These are phyloP conservation scores for Gila orcuttii DNA, from an alignment of 2,113 vertebrate genomes.

Conservation along the genomic window DNA sequence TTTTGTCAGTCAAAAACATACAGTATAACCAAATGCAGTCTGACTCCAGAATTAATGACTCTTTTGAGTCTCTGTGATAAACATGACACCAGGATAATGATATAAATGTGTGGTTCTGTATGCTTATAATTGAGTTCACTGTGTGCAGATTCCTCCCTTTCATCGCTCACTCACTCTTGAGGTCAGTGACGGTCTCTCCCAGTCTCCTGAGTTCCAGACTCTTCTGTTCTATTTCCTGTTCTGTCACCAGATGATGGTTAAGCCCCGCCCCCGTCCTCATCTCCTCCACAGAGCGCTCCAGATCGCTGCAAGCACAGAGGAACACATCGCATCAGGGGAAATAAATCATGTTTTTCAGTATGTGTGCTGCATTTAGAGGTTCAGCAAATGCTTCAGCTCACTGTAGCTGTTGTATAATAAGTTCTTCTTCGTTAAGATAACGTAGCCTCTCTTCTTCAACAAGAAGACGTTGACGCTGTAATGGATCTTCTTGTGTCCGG, in stretches of 20 bases:
- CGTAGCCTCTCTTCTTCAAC: constrained; percentile 96
- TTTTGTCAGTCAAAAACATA: background rate
- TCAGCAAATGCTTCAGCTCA: constrained; percentile 70
- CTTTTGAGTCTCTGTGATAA: too few relatives aligned
- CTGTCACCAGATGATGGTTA: constrained; percentile 86
- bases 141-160: background rate
- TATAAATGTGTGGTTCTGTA: too few relatives aligned
- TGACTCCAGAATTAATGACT: background rate
- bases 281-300: constrained; percentile 94
- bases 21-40: background rate
- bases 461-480: constrained; percentile 94
- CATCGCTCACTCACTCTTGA: constrained; percentile 83
- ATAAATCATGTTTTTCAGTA: background rate
- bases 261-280: constrained; percentile 87
- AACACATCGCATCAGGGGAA: background rate
- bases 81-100: too few relatives aligned
- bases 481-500: constrained; percentile 93
- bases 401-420: constrained; percentile 96
- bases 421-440: constrained; percentile 96
- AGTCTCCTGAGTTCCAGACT: constrained; percentile 89
- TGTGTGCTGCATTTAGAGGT: background rate
- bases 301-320: constrained; percentile 79
- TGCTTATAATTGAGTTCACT: too few relatives aligned
- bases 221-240: constrained; percentile 94
- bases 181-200: constrained; percentile 89